Conservation (phyloP, 2,797 vertebrate species). For the Helarctos malayanus region DNA sequence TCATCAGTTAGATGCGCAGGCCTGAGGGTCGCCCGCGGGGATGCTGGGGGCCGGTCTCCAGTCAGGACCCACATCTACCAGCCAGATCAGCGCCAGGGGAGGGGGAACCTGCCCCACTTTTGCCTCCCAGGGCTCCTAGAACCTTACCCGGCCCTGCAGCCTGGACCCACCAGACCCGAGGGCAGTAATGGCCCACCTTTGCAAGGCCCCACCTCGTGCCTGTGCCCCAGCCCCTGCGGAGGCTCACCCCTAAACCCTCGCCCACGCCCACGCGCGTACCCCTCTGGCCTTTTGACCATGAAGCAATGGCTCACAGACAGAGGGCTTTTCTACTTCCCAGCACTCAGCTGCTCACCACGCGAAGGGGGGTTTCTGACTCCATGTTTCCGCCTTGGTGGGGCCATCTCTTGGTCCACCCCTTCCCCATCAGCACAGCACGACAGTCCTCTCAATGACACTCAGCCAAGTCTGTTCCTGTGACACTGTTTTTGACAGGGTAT, state of each 20-base stretch:
- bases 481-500: not conserved
- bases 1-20: not conserved
- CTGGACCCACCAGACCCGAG: not conserved
- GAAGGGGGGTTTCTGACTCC: not conserved
- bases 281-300: not conserved
- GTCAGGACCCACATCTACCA: not conserved
- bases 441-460: accelerated
- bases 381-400: not conserved
- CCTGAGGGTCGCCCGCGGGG: not conserved
- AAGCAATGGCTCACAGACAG: not conserved
- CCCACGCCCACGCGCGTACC: not conserved
- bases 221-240: not conserved
- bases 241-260: not conserved
- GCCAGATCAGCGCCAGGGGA: not conserved
- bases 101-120: not conserved
- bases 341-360: accelerated
- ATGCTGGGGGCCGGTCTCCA: accelerated
- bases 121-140: not conserved
- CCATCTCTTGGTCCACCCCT: accelerated
- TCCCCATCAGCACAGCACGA: accelerated
- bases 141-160: not conserved
- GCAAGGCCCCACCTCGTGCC: accelerated
- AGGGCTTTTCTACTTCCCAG: no score
- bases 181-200: accelerated
- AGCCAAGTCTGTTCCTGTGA: not conserved